Conservation (phyloP, 2,113 vertebrate genomes). For the Cyanoderma ruficeps region DNA sequence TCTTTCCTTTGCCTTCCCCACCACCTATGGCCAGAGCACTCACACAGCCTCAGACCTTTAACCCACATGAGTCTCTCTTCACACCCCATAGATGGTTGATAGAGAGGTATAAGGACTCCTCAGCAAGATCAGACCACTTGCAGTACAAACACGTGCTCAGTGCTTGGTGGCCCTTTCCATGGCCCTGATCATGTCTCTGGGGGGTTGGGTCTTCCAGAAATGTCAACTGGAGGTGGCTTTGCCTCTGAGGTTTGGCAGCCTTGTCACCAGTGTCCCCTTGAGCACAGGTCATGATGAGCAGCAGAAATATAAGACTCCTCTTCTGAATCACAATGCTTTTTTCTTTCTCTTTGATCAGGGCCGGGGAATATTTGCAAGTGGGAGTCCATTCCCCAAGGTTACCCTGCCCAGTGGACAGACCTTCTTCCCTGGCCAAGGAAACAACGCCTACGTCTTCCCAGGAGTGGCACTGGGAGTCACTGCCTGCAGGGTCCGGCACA, state of each 20-base stretch:
- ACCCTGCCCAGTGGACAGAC: slow-evolving; percentile 86
- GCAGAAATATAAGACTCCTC: background rate
- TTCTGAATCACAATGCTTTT: background rate
- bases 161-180: background rate
- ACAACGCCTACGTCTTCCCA: slow-evolving; percentile 96
- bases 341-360: slow-evolving; percentile 77
- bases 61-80: background rate
- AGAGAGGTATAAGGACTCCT: background rate
- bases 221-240: background rate
- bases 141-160: background rate
- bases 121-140: background rate
- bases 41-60: background rate
- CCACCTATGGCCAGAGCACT: background rate
- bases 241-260: background rate
- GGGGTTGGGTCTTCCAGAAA: background rate
- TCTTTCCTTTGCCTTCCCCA: background rate
- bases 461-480: slow-evolving; percentile 93
- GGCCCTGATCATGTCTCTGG: background rate
- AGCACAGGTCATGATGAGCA: background rate
- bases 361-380: slow-evolving; percentile 93
- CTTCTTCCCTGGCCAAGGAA: slow-evolving; percentile 95
- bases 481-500: slow-evolving; percentile 87
- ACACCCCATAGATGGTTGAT: background rate
- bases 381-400: slow-evolving; percentile 91
- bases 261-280: background rate